phyloP scores from a whole-genome alignment of 2,888 invertebrate species.

The Piscicola geometra region DNA sequence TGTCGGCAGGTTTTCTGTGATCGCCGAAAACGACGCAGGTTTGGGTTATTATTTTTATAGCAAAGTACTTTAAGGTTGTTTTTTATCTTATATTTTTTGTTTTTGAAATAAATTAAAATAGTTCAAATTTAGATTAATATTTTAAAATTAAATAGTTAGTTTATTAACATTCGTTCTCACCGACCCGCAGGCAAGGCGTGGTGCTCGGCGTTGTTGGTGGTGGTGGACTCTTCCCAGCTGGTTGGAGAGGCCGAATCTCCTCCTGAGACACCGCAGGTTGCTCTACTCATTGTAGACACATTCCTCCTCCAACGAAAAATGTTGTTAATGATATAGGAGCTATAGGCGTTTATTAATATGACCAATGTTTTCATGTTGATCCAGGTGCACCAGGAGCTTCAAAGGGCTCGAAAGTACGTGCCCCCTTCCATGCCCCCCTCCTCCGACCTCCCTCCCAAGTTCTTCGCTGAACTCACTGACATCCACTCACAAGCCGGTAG shows the following conservation, averaged over 20 bases:
- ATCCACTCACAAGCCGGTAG: slow-evolving; percentile 80
- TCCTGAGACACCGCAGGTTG: slow-evolving; percentile 36
- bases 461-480: slow-evolving; percentile 71
- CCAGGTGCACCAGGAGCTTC: neutral
- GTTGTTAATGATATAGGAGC: neutral
- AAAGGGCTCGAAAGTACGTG: slow-evolving; percentile 5
- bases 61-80: neutral
- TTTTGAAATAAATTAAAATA: neutral
- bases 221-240: slow-evolving; percentile 41
- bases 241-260: slow-evolving; percentile 37
- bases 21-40: slow-evolving; percentile 79
- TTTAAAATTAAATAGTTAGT: neutral
- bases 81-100: neutral
- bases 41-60: neutral
- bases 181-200: slow-evolving; percentile 61
- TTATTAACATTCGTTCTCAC: neutral
- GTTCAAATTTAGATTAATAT: neutral
- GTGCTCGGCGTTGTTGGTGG: slow-evolving; percentile 65
- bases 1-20: slow-evolving; percentile 73
- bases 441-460: slow-evolving; percentile 53
- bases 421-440: slow-evolving; percentile 21
- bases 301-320: neutral
- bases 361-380: too few species aligned
- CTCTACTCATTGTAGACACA: too few species aligned
- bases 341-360: neutral